Conservation (phyloP, 2,888 invertebrate species). For the Agrotis ipsilon region DNA sequence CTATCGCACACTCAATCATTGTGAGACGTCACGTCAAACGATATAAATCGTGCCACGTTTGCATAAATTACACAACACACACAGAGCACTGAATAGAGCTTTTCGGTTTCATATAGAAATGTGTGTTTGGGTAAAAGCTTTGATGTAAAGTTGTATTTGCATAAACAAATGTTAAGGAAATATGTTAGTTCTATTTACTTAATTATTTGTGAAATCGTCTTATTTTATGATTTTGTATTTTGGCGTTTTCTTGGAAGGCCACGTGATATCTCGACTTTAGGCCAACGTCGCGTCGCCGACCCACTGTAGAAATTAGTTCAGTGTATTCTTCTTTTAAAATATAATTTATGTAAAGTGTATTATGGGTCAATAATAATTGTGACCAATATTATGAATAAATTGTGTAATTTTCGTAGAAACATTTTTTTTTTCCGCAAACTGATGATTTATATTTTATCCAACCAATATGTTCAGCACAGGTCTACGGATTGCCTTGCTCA, state of each 20-base stretch:
- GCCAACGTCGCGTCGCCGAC: too few relatives aligned
- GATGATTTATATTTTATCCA: too few relatives aligned
- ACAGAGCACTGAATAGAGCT: constrained; percentile 37
- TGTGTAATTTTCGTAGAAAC: not conserved
- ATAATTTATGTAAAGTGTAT: too few relatives aligned
- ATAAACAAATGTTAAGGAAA: constrained; percentile 31
- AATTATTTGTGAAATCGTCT: not conserved
- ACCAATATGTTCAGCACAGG: too few relatives aligned
- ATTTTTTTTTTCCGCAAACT: too few relatives aligned
- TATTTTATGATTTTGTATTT: not conserved
- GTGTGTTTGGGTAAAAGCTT: constrained; percentile 37
- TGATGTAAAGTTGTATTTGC: constrained; percentile 43
- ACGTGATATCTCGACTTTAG: too few relatives aligned
- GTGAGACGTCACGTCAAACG: constrained; percentile 79
- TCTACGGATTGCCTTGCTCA: too few relatives aligned
- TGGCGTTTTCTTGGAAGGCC: too few relatives aligned
- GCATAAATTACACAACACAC: constrained; percentile 56
- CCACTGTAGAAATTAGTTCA: too few relatives aligned
- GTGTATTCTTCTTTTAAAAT: too few relatives aligned
- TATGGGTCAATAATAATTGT: too few relatives aligned
- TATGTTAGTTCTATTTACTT: not conserved
- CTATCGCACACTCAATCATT: constrained; percentile 83
- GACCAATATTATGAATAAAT: too few relatives aligned
- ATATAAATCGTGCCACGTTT: constrained; percentile 71
- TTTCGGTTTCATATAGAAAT: constrained; percentile 37